Evolutionary conservation across 2,113 vertebrate species (phyloP), one percentile per base, ranked within the genome.

Genomic region (Lethenteron camtschaticum): DNA sequence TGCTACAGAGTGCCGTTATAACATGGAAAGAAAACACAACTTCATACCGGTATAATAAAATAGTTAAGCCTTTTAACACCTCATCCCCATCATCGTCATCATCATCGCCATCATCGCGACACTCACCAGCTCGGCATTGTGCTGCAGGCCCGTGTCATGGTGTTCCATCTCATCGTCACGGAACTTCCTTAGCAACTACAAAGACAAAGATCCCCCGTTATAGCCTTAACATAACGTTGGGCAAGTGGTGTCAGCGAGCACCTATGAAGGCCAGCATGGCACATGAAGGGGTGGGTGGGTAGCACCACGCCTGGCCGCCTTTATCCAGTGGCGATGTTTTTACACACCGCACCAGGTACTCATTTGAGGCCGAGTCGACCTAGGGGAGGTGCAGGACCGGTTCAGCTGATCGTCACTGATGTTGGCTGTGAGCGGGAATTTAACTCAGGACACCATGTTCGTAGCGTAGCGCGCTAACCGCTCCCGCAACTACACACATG

Each of bases 111-210:
- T 56, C 10, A 70, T 12, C 57, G 5, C 55, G 18, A 10, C 13
- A 71, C 84, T 81, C 75, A 99, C 94, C 68, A 77, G 73, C 76
- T 94, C 85, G 2, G 94, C 94, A 1, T 87, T 81, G 0, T 95
- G 84, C 14, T 85, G 83, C 4, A 97, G 72, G 58, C 89, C 94
- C 2, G 78, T 84, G 74, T 99, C 89, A 3, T 95, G 92, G 78
- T 99, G 94, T 56, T 95, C 88, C 74, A 84, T 77, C 63, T 99
- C 94, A 1, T 97, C 94, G 55, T 99, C 94, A 69, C 92, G 82
- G 74, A 91, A 94, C 12, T 87, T 85, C 70, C 86, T 94, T 75
- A 99, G 89, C 8, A 88, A 41, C 94, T 99, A 63, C 66, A 70
- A 63, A 9, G 14, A 60, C 58, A 69, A 24, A 69, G 18, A 14